Evolutionary conservation across 1,140 invertebrate genomes (phyloP).

Genomic region (Geopemphigus sp.): DNA sequence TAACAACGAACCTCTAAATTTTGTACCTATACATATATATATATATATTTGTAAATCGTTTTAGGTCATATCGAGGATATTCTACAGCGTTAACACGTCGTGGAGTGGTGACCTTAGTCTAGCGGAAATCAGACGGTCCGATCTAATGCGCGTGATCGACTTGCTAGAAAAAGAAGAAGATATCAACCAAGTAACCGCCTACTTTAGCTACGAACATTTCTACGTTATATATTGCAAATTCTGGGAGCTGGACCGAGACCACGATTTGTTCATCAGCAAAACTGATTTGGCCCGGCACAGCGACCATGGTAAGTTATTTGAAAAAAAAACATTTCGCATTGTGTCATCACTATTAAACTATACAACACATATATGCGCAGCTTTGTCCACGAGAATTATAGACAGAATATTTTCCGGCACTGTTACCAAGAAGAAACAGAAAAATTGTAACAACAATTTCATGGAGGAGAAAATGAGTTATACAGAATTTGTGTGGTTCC

Average conservation of each 20-base stretch:
- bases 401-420: constrained; percentile 97
- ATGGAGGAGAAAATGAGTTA: constrained; percentile 85
- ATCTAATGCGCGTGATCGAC: constrained; percentile 76
- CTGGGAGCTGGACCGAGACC: constrained; percentile 98
- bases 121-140: constrained; percentile 85
- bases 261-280: constrained; percentile 94
- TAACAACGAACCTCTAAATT: no score
- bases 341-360: constrained; percentile 27
- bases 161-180: constrained; percentile 88
- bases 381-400: constrained; percentile 90
- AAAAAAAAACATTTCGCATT: neutral
- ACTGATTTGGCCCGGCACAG: constrained; percentile 92
- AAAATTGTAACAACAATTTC: constrained; percentile 56
- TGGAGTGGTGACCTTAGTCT: constrained; percentile 93
- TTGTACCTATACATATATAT: no score
- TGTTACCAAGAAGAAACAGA: constrained; percentile 64
- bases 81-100: constrained; percentile 95
- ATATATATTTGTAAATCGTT: no score
- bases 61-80: constrained; percentile 94
- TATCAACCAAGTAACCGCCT: constrained; percentile 96
- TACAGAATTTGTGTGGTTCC: constrained; percentile 98
- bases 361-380: no score
- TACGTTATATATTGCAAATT: constrained; percentile 99
- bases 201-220: constrained; percentile 99
- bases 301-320: constrained; percentile 74